Conservation (phyloP, 1,140 invertebrate species). For the Drosophila obscura region DNA sequence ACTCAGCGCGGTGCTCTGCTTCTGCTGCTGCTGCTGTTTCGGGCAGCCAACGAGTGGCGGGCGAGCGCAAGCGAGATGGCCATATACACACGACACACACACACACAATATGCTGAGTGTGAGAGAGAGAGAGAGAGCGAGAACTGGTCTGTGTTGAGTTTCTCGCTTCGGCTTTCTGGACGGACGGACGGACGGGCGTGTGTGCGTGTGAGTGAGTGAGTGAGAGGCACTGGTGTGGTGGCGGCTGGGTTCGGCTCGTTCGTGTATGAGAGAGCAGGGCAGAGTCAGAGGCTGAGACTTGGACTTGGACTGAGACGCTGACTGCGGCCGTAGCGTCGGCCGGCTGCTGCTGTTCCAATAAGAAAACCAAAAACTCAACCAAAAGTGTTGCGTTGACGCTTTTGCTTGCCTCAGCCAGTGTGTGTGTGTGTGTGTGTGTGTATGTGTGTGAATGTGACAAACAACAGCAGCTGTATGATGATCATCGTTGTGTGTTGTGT, state of each 20-base stretch:
- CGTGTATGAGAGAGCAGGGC: constrained; percentile 25
- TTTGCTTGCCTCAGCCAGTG: constrained; percentile 27
- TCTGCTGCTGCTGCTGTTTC: constrained; percentile 16
- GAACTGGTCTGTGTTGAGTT: constrained; percentile 43
- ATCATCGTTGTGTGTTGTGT: too few species aligned
- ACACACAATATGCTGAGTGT: constrained; percentile 20
- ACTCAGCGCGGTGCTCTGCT: constrained; percentile 18
- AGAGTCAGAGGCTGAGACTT: constrained; percentile 2
- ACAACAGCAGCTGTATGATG: constrained; percentile 31
- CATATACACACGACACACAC: constrained; percentile 19
- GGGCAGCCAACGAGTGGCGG: constrained; percentile 19
- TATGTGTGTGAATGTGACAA: constrained; percentile 25
- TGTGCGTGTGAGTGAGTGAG: constrained; percentile 18
- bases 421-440: constrained; percentile 14
- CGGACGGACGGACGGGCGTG: constrained; percentile 1
- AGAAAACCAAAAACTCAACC: constrained; percentile 70
- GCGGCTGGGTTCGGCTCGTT: too few species aligned
- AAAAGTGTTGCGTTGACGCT: constrained; percentile 77
- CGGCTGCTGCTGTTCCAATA: constrained; percentile 58
- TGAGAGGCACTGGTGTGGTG: constrained; percentile 1
- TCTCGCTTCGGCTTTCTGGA: constrained; percentile 4
- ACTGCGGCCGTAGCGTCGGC: background rate
- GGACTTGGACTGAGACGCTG: too few species aligned
- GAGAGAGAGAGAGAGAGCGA: constrained; percentile 37
- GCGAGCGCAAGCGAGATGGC: constrained; percentile 56